phyloP scores from a whole-genome alignment of 2,797 vertebrate genomes.

The Loriculus beryllinus region DNA sequence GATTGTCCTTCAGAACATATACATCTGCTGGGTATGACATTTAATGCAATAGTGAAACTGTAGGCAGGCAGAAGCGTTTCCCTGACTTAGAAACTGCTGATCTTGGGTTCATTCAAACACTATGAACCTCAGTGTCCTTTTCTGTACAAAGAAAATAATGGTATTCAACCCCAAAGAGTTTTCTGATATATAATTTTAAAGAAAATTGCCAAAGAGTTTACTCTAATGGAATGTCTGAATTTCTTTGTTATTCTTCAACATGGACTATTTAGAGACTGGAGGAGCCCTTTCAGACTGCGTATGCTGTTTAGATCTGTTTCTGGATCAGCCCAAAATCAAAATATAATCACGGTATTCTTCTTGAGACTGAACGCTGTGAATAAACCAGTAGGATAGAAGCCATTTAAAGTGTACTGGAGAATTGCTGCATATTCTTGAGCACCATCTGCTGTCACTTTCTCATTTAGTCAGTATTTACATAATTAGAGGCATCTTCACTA shows the following conservation, averaged over 20 bases:
- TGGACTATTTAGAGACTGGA: not conserved
- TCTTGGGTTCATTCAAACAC: not conserved
- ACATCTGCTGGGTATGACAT: not conserved
- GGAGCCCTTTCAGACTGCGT: not conserved
- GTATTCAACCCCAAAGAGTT: not conserved
- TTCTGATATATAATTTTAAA: not conserved
- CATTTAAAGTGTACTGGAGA: not conserved
- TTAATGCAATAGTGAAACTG: not conserved
- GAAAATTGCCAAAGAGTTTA: not conserved
- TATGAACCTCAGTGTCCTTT: not conserved
- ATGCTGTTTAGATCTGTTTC: not conserved
- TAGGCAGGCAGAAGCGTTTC: not conserved
- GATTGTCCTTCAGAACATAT: constrained; percentile 8
- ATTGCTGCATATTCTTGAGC: constrained; percentile 15
- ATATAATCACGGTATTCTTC: not conserved
- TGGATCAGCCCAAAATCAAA: not conserved
- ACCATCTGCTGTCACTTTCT: constrained; percentile 35
- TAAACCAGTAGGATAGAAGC: not conserved
- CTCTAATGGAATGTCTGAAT: not conserved
- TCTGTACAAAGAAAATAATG: not conserved
- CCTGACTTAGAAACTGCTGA: not conserved
- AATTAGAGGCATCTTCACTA: not conserved
- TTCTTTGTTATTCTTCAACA: not conserved
- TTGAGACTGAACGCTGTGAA: not conserved
- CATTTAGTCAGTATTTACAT: not conserved